Conservation (phyloP, 2,888 invertebrate species). For the Luffia ferchaultella region DNA sequence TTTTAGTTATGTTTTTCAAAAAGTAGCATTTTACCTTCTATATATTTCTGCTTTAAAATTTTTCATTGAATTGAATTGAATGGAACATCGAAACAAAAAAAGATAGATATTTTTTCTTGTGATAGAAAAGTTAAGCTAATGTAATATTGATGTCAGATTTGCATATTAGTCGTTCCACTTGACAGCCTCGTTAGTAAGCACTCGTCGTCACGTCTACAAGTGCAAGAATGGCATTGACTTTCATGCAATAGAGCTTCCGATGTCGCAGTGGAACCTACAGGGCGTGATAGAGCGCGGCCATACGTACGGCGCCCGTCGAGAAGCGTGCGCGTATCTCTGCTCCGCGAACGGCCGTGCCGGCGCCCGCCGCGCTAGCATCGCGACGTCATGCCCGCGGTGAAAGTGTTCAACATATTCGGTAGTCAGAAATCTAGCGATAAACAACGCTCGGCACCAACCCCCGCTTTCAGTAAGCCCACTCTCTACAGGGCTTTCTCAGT, state of each 20-base stretch:
- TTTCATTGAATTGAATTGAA: no score
- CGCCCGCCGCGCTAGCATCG: conserved; percentile 20
- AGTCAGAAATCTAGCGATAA: conserved; percentile 61
- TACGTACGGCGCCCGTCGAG: conserved; percentile 52
- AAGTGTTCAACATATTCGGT: conserved; percentile 64
- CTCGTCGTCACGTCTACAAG: no score
- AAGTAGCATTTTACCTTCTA: no score
- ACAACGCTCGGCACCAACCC: conserved; percentile 19
- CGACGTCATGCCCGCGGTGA: conserved; percentile 56
- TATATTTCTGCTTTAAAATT: no score
- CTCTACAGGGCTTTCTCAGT: conserved; percentile 63
- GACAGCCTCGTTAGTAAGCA: no score
- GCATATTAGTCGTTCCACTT: no score
- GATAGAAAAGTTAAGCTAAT: no score
- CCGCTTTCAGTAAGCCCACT: conserved; percentile 37
- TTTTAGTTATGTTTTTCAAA: no score
- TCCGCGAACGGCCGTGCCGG: conserved; percentile 45
- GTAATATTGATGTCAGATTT: no score
- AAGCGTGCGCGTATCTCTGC: conserved; percentile 57
- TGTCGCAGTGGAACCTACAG: conserved; percentile 16
- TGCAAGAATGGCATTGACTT: conserved; percentile 57
- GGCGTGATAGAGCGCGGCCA: conserved; percentile 22
- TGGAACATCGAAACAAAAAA: no score
- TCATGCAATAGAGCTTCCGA: conserved; percentile 36
- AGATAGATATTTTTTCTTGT: no score